Evolutionary conservation across 2,888 invertebrate species (phyloP).

Genomic region (Drosophila prostipennis): DNA sequence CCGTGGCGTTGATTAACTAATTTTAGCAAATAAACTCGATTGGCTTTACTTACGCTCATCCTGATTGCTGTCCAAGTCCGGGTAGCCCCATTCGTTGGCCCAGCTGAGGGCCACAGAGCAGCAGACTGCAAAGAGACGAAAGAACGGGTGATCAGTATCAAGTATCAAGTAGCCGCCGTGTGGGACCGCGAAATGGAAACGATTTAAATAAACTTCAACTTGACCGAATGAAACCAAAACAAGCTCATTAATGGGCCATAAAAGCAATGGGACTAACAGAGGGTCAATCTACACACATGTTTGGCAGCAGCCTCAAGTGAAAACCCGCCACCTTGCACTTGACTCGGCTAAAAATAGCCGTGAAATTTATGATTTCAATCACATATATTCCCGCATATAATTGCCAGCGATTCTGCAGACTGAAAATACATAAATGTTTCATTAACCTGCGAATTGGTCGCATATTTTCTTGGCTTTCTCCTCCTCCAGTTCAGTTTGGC

Average conservation of each 20-base stretch:
- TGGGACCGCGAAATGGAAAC: constrained; percentile 22
- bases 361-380: constrained; percentile 63
- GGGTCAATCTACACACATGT: constrained; percentile 45
- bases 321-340: constrained; percentile 70
- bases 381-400: constrained; percentile 2
- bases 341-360: constrained; percentile 69
- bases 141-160: constrained; percentile 12
- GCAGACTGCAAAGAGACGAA: constrained; percentile 54
- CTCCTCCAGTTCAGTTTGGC: constrained; percentile 3
- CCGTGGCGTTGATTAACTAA: constrained; percentile 71
- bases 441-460: constrained; percentile 24
- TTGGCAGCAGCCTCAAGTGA: constrained; percentile 66
- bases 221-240: constrained; percentile 53
- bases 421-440: constrained; percentile 20
- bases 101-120: constrained; percentile 47
- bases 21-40: constrained; percentile 62
- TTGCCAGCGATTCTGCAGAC: not conserved
- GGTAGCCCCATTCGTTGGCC: constrained; percentile 80
- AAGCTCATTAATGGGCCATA: constrained; percentile 27
- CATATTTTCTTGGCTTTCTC: constrained; percentile 14
- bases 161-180: constrained; percentile 46
- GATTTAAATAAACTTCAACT: constrained; percentile 52
- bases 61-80: constrained; percentile 78
- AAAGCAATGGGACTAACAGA: constrained; percentile 16
- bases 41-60: constrained; percentile 74